These are phyloP conservation scores for Drosophila rufa DNA, from an alignment of 1,140 invertebrate species.

Conservation along the genomic window DNA sequence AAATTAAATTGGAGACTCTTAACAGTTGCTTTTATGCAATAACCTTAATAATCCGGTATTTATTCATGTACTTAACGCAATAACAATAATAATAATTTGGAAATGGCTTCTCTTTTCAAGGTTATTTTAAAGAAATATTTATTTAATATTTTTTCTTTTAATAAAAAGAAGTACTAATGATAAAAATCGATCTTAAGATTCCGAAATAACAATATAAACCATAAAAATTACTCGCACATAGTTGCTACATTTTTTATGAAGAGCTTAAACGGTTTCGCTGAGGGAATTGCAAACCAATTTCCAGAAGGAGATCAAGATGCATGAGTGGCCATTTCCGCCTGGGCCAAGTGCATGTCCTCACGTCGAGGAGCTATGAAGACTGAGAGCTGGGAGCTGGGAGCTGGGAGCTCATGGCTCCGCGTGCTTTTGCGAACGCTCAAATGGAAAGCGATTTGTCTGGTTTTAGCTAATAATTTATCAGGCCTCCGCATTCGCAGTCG, in stretches of 20 bases:
- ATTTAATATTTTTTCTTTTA: neutral
- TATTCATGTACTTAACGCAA: too few relatives aligned
- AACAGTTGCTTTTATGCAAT: too few relatives aligned
- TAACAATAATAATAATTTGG: too few relatives aligned
- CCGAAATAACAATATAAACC: too few relatives aligned
- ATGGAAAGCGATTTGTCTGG: slow-evolving; percentile 85
- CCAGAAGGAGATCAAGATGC: slow-evolving; percentile 32
- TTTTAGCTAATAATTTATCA: slow-evolving; percentile 81
- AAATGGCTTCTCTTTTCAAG: neutral
- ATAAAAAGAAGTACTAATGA: neutral
- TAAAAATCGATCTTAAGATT: neutral
- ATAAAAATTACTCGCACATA: neutral
- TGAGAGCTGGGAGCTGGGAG: neutral
- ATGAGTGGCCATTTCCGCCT: slow-evolving; percentile 43
- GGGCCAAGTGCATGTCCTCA: slow-evolving; percentile 64
- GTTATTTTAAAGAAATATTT: neutral
- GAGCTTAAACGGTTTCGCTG: neutral
- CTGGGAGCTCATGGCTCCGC: slow-evolving; percentile 23
- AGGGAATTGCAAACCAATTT: slow-evolving; percentile 17
- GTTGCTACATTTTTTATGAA: neutral
- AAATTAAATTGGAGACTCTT: neutral
- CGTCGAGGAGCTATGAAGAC: slow-evolving; percentile 47
- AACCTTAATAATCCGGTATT: neutral
- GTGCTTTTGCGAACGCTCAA: slow-evolving; percentile 49
- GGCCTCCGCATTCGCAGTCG: slow-evolving; percentile 50